Base-by-base conservation (phyloP, 2,888 invertebrate genomes). In the Ophraella communa region DNA sequence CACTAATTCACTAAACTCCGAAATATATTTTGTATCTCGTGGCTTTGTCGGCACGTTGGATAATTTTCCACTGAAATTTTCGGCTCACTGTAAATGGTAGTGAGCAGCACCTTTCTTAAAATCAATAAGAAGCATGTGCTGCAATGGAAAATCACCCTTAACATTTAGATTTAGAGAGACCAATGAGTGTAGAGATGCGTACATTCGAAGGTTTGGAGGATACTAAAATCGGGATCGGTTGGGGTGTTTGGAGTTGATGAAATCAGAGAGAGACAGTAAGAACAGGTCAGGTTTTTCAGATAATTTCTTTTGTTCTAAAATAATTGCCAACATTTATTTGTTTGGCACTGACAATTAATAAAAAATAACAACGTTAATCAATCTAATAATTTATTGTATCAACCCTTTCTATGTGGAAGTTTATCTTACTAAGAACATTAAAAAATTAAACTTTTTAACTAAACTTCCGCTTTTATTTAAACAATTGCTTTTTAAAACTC, bases 141-240 rank as follows among this genome's bases (percentile, higher is more conserved):
- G 59, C 49, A 53, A 52, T 18, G 60, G 66, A 65, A 64, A 69
- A 45, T 66, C 53, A 24, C 42, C 69, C 60, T 56, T 67, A 66
- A 58, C 57, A 39, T n/a, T 21, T 23, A 30, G 24, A 39, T n/a
- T 21, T 23, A 30, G 24, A 33, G 33, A 62, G 57, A 56, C 64
- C 68, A 66, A 65, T 55, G 62, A 30, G 47, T 21, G 30, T 10
- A 21, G 60, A 27, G 60, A 60, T 49, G 51, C 7, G n/a, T 61
- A 35, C 21, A 60, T 55, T 45, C 52, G 65, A 60, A 65, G 69
- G 73, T 63, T 66, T 65, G 63, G 55, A 65, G 65, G 54, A 67
- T 70, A 74, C 74, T 74, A 70, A 72, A 69, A 64, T 60, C 57
- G 62, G 62, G 67, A 66, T 55, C 55, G 57, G 66, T 73, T 67